Conservation (phyloP, 2,113 vertebrate genomes). For the Forbesichthys papilliferus region DNA sequence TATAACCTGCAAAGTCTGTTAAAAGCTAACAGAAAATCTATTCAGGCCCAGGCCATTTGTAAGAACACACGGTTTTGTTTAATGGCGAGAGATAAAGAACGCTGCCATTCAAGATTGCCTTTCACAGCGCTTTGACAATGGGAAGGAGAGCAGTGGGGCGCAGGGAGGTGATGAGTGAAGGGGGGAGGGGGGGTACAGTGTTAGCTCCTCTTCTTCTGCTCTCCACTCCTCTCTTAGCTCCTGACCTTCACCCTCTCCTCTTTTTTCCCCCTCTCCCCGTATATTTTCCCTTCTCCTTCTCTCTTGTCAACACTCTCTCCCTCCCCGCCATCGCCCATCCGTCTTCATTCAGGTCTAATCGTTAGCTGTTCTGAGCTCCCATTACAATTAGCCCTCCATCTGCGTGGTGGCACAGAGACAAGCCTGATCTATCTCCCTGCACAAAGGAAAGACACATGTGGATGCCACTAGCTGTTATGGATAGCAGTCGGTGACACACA, state of each 20-base stretch:
- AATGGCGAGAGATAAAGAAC: constrained; percentile 41
- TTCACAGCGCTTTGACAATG: constrained; percentile 35
- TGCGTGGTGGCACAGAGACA: constrained; percentile 49
- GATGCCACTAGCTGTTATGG: constrained; percentile 47
- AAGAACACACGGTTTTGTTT: constrained; percentile 44
- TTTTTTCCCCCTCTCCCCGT: too few species aligned
- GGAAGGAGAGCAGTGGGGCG: constrained; percentile 4
- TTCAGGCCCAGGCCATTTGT: constrained; percentile 38
- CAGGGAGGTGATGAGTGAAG: not conserved
- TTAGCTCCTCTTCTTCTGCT: constrained; percentile 15
- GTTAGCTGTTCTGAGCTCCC: constrained; percentile 61
- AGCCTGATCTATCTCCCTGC: constrained; percentile 45
- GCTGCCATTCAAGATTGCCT: constrained; percentile 39
- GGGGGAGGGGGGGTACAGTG: constrained; percentile 5
- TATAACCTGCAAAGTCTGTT: constrained; percentile 25
- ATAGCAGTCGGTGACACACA: constrained; percentile 7
- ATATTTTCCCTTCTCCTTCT: not conserved
- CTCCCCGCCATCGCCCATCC: constrained; percentile 39
- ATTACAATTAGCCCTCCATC: constrained; percentile 72
- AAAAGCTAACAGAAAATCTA: constrained; percentile 33
- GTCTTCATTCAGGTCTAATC: constrained; percentile 66
- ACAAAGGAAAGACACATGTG: constrained; percentile 43
- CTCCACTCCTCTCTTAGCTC: not conserved
- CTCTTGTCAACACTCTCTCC: not conserved
- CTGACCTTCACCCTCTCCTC: not conserved